Evolutionary conservation across 2,797 vertebrate genomes (phyloP).

Genomic region (Pangasius djambal): DNA sequence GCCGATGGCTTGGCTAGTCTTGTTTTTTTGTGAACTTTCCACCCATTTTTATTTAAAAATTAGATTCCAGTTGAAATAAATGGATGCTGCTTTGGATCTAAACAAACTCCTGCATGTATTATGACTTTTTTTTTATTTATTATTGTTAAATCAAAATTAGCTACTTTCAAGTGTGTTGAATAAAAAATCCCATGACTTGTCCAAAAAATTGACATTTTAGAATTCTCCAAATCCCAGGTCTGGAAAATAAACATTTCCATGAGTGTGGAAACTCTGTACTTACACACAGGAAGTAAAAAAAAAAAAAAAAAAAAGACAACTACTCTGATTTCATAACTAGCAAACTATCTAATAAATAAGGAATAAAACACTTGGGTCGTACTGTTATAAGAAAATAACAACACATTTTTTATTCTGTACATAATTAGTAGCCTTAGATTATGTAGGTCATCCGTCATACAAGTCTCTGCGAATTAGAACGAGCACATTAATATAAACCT

Average conservation of each 20-base stretch:
- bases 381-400: neutral
- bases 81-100: neutral
- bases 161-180: neutral
- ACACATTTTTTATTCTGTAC: neutral
- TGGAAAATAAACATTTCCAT: neutral
- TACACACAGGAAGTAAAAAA: neutral
- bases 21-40: too few relatives aligned
- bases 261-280: neutral
- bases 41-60: too few relatives aligned
- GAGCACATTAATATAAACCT: neutral
- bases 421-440: neutral
- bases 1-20: too few relatives aligned
- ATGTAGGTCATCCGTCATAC: neutral
- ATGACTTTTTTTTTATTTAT: too few relatives aligned
- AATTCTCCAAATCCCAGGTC: neutral
- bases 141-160: neutral
- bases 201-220: neutral
- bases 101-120: too few relatives aligned
- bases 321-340: neutral
- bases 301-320: neutral
- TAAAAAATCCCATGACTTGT: neutral
- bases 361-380: neutral
- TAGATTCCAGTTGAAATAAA: too few relatives aligned
- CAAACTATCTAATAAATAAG: neutral
- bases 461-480: neutral